These are phyloP conservation scores for Phylloscopus collybita DNA, from an alignment of 2,797 vertebrate genomes.

Conservation along the genomic window DNA sequence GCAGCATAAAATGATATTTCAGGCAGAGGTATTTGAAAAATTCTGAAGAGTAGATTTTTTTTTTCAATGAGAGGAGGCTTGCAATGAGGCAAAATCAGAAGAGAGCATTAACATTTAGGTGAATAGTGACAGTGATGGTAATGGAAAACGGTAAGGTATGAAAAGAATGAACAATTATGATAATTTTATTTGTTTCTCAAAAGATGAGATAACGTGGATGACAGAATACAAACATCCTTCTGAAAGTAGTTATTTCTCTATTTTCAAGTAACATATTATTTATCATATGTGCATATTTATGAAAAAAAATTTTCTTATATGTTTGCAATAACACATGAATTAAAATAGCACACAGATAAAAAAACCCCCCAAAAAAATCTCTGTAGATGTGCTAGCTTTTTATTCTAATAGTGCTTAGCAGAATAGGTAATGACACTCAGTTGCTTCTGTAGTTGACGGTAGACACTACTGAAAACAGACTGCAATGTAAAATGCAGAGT, in stretches of 20 bases:
- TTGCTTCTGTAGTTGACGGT: neutral
- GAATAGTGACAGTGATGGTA: neutral
- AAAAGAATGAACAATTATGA: neutral
- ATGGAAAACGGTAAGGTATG: neutral
- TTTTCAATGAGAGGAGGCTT: neutral
- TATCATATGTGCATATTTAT: neutral
- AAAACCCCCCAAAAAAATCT: neutral
- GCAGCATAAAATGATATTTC: neutral
- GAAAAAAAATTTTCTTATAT: neutral
- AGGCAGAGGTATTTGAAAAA: neutral
- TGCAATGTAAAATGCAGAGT: neutral
- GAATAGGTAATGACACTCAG: neutral
- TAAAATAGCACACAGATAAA: neutral
- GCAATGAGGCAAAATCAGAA: neutral
- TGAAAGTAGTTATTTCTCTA: constrained; percentile 41
- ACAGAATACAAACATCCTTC: constrained; percentile 48
- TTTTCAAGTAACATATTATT: neutral
- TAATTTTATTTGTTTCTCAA: constrained; percentile 28
- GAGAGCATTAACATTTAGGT: neutral
- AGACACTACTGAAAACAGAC: neutral
- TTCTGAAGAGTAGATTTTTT: neutral
- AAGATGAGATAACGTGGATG: constrained; percentile 60
- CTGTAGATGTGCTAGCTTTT: neutral
- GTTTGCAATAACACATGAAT: neutral
- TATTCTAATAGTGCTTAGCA: neutral